Percentiles rank a stretch among this genome's conserved stretches.
Evolutionary conservation across 2,888 invertebrate species (phyloP).

Genomic region (Serripes groenlandicus): DNA sequence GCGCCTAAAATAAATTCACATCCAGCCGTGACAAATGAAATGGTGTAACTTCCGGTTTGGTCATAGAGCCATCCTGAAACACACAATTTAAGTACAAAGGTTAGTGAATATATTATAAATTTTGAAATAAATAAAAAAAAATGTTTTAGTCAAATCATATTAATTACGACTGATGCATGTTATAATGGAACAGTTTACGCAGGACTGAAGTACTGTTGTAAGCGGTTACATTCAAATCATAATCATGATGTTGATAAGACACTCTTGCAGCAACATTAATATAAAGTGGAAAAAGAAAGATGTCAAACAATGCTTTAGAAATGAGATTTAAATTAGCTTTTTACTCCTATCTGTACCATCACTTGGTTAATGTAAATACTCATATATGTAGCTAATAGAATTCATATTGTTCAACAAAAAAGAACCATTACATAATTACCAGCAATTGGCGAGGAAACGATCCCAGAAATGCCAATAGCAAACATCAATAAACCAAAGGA

Average conservation of each 20-base stretch:
- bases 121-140: background rate
- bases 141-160: background rate
- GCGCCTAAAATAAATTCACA: constrained; percentile 28
- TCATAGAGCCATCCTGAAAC: constrained; percentile 36
- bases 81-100: background rate
- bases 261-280: no score
- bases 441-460: constrained; percentile 96
- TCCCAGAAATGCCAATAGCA: constrained; percentile 96
- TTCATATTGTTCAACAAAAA: no score
- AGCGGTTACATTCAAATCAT: no score
- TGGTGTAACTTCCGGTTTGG: constrained; percentile 29
- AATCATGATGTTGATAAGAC: no score
- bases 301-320: no score
- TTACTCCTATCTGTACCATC: no score
- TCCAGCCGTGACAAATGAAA: constrained; percentile 35
- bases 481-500: constrained; percentile 96
- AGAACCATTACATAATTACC: constrained; percentile 90
- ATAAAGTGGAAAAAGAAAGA: no score
- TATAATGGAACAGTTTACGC: no score
- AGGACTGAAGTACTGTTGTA: no score
- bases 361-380: no score
- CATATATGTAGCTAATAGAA: no score
- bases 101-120: background rate
- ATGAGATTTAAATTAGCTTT: no score
- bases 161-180: background rate